Evolutionary conservation across 2,797 vertebrate species (phyloP).

Genomic region (Clarias platycephalus): DNA sequence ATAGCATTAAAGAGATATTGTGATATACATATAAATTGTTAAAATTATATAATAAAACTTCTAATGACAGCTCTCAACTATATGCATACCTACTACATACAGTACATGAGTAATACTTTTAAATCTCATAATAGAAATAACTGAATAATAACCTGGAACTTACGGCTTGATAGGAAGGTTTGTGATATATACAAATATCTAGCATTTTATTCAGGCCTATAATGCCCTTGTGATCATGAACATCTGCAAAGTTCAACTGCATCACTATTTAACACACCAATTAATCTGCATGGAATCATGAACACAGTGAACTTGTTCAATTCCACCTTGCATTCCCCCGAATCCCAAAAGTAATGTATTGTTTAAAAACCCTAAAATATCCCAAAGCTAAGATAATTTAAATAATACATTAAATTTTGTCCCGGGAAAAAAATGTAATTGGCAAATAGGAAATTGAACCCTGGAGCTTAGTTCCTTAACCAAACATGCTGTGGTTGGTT

Average conservation of each 20-base stretch:
- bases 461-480: slow-evolving; percentile 79
- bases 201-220: background rate
- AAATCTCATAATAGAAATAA: background rate
- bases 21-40: background rate
- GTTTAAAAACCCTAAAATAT: slow-evolving; percentile 69
- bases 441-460: slow-evolving; percentile 79
- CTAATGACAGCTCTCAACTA: background rate
- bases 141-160: background rate
- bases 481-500: slow-evolving; percentile 81
- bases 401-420: slow-evolving; percentile 78
- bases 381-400: slow-evolving; percentile 83
- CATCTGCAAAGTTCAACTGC: slow-evolving; percentile 15
- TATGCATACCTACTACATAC: background rate
- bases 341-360: slow-evolving; percentile 59
- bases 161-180: background rate
- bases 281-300: slow-evolving; percentile 36
- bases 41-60: no score
- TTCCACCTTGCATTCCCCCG: slow-evolving; percentile 43
- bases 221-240: background rate
- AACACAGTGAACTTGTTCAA: slow-evolving; percentile 36
- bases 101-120: background rate
- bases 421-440: slow-evolving; percentile 72
- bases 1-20: background rate
- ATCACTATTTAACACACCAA: slow-evolving; percentile 33
- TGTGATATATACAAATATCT: background rate